Evolutionary conservation across 2,113 vertebrate genomes (phyloP).

Genomic region (Zosterops pallidus): DNA sequence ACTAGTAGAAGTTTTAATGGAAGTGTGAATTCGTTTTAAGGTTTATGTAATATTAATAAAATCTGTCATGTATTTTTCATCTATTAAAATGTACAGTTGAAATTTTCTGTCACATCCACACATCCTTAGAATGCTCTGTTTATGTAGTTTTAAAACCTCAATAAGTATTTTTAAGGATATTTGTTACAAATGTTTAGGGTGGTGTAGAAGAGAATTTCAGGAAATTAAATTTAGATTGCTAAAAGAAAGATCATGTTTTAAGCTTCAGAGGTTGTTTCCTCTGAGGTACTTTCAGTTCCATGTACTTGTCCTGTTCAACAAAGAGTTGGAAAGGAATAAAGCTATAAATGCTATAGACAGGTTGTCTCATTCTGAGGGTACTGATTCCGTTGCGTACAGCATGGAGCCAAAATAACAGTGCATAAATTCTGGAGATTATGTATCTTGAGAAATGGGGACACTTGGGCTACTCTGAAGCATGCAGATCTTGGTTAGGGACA

Average conservation of each 20-base stretch:
- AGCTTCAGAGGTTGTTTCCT: neutral
- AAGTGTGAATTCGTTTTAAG: conserved; percentile 30
- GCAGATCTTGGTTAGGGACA: neutral
- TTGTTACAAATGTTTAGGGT: neutral
- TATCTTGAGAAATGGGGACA: neutral
- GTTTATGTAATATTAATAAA: conserved; percentile 58
- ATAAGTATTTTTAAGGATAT: neutral
- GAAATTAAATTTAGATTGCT: neutral
- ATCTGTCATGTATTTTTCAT: conserved; percentile 29
- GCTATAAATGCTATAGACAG: neutral
- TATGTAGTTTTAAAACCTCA: neutral
- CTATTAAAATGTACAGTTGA: conserved; percentile 15
- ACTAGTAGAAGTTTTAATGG: conserved; percentile 27
- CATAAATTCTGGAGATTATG: neutral
- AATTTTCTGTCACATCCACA: neutral
- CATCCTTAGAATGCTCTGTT: neutral
- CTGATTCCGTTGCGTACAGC: neutral
- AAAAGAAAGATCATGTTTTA: neutral
- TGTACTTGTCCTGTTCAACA: neutral
- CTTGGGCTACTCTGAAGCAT: neutral
- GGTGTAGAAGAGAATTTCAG: neutral
- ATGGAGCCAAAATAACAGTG: neutral
- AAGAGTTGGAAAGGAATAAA: neutral
- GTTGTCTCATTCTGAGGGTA: neutral
- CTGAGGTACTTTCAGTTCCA: neutral